Evolutionary conservation across 2,113 vertebrate species (phyloP), one percentile per base, ranked within the genome.

Genomic region (Eleginops maclovinus): DNA sequence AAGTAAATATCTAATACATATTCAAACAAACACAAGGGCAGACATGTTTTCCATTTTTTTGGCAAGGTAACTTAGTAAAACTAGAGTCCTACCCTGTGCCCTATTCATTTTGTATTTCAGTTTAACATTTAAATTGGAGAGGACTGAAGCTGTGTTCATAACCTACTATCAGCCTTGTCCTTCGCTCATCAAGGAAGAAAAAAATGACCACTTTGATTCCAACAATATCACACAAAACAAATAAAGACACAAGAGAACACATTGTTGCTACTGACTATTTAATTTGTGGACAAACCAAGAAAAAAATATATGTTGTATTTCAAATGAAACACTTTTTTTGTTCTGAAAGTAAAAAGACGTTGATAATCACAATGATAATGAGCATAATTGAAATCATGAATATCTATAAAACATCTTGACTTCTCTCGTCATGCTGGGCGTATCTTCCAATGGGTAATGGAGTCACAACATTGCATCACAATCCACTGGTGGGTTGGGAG

Each of bases 341-440:
- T 89, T 84, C 58, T 79, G 26, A 87, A 92, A 90, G 66, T 70
- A 93, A 93, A 91, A 91, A 85, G 78, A 91, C 85, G 65, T 66
- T 84, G 58, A 79, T 88, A 86, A 84, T 85, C 86, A 93, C 91
- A 86, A 90, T 90, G 88, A 84, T 87, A 78, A 93, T 88, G 88
- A 92, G 86, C 79, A 90, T 77, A 77, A 79, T 87, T 92, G 84
- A 91, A 88, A 88, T 90, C 54, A 79, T 80, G 79, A 86, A 89
- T 89, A 88, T 92, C 78, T 94, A 92, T 93, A 86, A 94, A 94
- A 94, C 89, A 92, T 89, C 78, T 91, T 77, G 63, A 84, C 71
- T 91, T 91, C 85, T 92, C 90, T 93, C 88, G 89, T 95, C 94
- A 95, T 95, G 95, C 95, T 93, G 87, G 89, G 89, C 74, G 53